Evolutionary conservation across 1,140 invertebrate species (phyloP), one percentile per base, ranked within the genome.

Genomic region (Cydia pomonella): DNA sequence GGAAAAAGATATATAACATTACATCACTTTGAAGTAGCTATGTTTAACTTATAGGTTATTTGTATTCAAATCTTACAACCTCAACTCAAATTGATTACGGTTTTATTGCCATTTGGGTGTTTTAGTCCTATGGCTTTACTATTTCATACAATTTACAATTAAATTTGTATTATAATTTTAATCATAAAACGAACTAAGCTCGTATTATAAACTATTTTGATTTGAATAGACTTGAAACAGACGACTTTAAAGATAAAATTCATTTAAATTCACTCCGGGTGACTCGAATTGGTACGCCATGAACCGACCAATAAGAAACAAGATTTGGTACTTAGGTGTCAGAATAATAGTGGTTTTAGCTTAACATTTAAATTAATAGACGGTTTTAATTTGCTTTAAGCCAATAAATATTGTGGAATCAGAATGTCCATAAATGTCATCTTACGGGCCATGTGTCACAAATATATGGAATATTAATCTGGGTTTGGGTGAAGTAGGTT

Each of bases 381-480:
- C 64, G 64, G 41, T 83, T 84, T 85, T 84, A 89, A 89, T 89
- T 89, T 86, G 84, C 83, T 84, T 50, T 78, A 84, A 82, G 80
- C 79, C 73, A 84, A 86, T 88, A 88, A 88, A 89, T 89, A 87
- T 87, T 86, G 81, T 75, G 80, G 74, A 78, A 85, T 79, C 80
- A 77, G 79, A 62, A 73, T 73, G 79, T n/a, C 79, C 71, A 84
- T 87, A 84, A 90, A 84, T 69, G 88, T 87, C 84, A 79, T 77
- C 69, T 87, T 82, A 81, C 80, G 76, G 76, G 71, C 72, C 72
- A 82, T 76, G 77, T 82, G 83, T 79, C 81, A 85, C 80, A 72
- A 79, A 81, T 81, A 83, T 64, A 59, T 44, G 9, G 59, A 50
- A 25, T 73, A 82, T 82, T 87, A 80, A 75, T 69, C 7, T 69